Conservation (phyloP, 2,888 invertebrate genomes). For the Agonum fuliginosum region DNA sequence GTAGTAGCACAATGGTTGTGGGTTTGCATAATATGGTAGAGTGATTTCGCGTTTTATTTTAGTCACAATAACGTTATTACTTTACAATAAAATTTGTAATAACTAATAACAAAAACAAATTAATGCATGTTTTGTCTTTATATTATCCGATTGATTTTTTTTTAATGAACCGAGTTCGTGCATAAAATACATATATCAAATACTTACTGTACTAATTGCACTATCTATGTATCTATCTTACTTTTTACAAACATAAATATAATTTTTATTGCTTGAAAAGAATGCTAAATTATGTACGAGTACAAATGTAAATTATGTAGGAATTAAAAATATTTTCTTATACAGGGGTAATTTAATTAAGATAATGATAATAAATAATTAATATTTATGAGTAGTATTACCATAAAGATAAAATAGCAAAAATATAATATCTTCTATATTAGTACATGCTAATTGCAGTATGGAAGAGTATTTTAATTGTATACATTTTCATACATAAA, state of each 20-base stretch:
- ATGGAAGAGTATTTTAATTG: not conserved
- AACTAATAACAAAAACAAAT: not conserved
- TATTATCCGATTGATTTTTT: not conserved
- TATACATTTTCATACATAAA: not conserved
- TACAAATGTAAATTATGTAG: not conserved
- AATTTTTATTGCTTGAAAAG: conserved; percentile 6
- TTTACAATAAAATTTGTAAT: no score
- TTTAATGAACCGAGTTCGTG: conserved; percentile 26
- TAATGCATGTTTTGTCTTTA: not conserved
- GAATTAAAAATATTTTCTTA: conserved; percentile 14
- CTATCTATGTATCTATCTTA: conserved; percentile 29
- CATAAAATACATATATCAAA: conserved; percentile 33
- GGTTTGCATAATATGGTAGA: no score
- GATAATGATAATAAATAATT: not conserved
- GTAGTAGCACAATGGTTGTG: no score
- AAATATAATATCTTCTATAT: no score
- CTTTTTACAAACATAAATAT: not conserved
- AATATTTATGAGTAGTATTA: conserved; percentile 17
- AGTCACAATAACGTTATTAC: no score
- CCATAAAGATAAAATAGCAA: not conserved
- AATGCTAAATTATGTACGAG: conserved; percentile 1
- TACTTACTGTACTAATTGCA: conserved; percentile 9
- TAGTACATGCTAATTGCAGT: no score
- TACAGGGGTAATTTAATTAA: conserved; percentile 14
- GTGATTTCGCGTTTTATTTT: no score